Percentiles rank a stretch among this genome's conserved stretches.
Evolutionary conservation across 2,888 invertebrate genomes (phyloP).

Genomic region (Melinaea marsaeus): DNA sequence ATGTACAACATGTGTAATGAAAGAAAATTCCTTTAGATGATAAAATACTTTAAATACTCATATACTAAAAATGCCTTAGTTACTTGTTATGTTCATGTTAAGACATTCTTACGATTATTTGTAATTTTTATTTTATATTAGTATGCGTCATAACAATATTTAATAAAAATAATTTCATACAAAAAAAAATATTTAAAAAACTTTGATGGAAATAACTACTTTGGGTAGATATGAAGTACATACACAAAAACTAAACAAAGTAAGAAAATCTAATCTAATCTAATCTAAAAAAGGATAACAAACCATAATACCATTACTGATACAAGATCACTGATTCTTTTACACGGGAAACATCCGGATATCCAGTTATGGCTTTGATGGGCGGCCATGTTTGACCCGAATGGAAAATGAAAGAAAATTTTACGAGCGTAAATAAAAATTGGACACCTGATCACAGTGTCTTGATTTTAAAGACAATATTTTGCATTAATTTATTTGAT

Average conservation of each 20-base stretch:
- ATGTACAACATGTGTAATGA: no score
- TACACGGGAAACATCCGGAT: constrained; percentile 18
- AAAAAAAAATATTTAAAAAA: no score
- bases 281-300: not conserved
- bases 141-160: not conserved
- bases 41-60: not conserved
- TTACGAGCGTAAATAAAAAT: constrained; percentile 17
- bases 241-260: no score
- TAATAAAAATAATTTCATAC: no score
- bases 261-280: not conserved
- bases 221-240: no score
- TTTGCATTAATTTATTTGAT: not conserved
- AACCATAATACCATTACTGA: not conserved
- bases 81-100: not conserved
- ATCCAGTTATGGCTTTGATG: constrained; percentile 30
- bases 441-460: constrained; percentile 17
- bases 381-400: constrained; percentile 20
- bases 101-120: not conserved
- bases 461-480: constrained; percentile 6
- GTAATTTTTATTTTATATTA: not conserved
- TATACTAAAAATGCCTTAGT: not conserved
- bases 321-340: not conserved
- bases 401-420: constrained; percentile 13
- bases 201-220: no score
- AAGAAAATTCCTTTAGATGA: not conserved